phyloP scores from a whole-genome alignment of 2,888 invertebrate species.

The Aromia moschata region DNA sequence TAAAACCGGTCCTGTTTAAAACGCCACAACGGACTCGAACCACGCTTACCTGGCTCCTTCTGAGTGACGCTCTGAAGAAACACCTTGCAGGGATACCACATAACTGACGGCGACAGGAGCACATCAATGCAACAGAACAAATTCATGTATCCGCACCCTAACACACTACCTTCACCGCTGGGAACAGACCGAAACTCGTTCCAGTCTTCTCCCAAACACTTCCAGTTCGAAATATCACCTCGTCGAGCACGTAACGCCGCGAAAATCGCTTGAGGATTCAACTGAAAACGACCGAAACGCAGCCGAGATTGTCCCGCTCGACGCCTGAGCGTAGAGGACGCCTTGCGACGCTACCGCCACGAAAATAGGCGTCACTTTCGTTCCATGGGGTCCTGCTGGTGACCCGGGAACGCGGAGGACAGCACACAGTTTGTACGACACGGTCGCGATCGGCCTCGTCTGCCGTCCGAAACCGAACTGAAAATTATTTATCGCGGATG shows the following conservation, averaged over 20 bases:
- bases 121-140: slow-evolving; percentile 7
- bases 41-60: slow-evolving; percentile 45
- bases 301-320: too few species aligned
- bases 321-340: too few species aligned
- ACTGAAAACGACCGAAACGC: too few species aligned
- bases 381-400: slow-evolving; percentile 8
- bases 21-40: background rate
- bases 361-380: slow-evolving; percentile 7
- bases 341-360: background rate
- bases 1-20: too few species aligned
- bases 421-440: too few species aligned
- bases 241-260: too few species aligned
- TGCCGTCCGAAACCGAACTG: slow-evolving; percentile 30
- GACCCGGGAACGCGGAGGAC: slow-evolving; percentile 10
- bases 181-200: too few species aligned
- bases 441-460: slow-evolving; percentile 29
- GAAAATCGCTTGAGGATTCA: too few species aligned
- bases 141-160: too few species aligned
- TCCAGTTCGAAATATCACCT: too few species aligned
- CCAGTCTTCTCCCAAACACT: too few species aligned
- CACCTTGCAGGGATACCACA: slow-evolving; percentile 60
- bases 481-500: slow-evolving; percentile 44
- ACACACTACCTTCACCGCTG: too few species aligned
- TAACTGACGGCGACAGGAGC: slow-evolving; percentile 34
- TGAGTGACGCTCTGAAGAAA: slow-evolving; percentile 51